Conservation (phyloP, 2,797 vertebrate species). For the Spinus olivaceus region DNA sequence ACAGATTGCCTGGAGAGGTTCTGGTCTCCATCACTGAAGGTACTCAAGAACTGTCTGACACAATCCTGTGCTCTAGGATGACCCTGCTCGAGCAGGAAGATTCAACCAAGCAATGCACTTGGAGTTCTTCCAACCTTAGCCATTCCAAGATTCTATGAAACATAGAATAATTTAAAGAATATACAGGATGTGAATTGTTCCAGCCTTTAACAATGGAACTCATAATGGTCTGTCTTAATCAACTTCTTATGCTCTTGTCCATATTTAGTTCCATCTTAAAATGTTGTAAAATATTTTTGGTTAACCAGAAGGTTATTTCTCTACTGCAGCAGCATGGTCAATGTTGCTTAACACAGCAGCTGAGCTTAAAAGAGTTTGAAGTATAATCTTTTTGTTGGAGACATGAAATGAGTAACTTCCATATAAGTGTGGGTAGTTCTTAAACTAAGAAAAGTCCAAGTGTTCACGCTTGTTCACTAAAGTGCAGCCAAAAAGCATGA, state of each 20-base stretch:
- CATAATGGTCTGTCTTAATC: not conserved
- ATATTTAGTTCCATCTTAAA: not conserved
- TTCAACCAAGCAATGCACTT: not conserved
- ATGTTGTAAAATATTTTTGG: not conserved
- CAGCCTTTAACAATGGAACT: not conserved
- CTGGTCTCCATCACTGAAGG: not conserved
- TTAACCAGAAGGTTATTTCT: not conserved
- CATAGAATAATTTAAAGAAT: not conserved
- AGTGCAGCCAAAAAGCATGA: not conserved
- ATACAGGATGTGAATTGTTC: not conserved
- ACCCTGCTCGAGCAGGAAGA: not conserved
- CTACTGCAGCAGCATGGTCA: not conserved
- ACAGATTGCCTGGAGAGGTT: not conserved
- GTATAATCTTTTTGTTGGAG: not conserved
- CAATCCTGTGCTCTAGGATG: not conserved
- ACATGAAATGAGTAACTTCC: not conserved
- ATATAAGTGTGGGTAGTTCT: not conserved
- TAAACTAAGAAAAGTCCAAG: not conserved
- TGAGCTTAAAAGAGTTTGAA: not conserved
- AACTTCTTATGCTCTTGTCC: not conserved
- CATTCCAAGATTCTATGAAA: not conserved
- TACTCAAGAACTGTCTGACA: not conserved
- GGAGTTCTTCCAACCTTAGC: not conserved
- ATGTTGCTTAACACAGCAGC: not conserved
- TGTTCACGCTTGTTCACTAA: not conserved